These are phyloP conservation scores for Heliconius aoede DNA, from an alignment of 2,888 invertebrate species.

Conservation along the genomic window DNA sequence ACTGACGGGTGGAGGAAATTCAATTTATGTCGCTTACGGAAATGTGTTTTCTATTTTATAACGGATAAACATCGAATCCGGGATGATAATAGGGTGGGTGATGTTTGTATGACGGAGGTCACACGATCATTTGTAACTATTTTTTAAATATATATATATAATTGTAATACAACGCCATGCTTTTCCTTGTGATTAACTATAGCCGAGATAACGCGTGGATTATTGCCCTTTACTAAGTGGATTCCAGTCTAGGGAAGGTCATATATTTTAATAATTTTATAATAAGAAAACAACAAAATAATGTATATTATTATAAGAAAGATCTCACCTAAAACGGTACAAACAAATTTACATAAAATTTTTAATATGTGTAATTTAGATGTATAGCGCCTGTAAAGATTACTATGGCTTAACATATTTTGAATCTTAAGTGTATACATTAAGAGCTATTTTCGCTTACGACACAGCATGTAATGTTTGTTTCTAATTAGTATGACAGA, in stretches of 20 bases:
- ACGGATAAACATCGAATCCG: constrained; percentile 1
- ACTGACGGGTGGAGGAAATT: constrained; percentile 44
- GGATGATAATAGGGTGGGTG: not conserved
- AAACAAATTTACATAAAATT: constrained; percentile 4
- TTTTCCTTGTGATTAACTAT: too few species aligned
- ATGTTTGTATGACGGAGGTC: not conserved
- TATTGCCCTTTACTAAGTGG: not conserved
- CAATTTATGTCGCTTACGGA: constrained; percentile 44
- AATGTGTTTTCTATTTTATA: constrained; percentile 44
- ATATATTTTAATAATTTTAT: not conserved
- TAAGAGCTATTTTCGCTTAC: constrained; percentile 18
- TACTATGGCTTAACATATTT: not conserved
- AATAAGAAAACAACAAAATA: not conserved
- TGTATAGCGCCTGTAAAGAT: constrained; percentile 18
- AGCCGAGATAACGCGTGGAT: not conserved
- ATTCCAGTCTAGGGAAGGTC: not conserved
- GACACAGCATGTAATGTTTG: constrained; percentile 20
- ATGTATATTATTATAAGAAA: constrained; percentile 1
- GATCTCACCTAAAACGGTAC: not conserved
- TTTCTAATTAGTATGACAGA: constrained; percentile 33
- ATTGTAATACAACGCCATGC: too few species aligned
- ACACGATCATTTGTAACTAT: not conserved
- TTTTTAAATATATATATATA: too few species aligned
- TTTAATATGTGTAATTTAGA: constrained; percentile 16
- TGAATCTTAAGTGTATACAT: not conserved